Evolutionary conservation across 2,888 invertebrate genomes (phyloP).

Genomic region (Rhagonycha fulva): DNA sequence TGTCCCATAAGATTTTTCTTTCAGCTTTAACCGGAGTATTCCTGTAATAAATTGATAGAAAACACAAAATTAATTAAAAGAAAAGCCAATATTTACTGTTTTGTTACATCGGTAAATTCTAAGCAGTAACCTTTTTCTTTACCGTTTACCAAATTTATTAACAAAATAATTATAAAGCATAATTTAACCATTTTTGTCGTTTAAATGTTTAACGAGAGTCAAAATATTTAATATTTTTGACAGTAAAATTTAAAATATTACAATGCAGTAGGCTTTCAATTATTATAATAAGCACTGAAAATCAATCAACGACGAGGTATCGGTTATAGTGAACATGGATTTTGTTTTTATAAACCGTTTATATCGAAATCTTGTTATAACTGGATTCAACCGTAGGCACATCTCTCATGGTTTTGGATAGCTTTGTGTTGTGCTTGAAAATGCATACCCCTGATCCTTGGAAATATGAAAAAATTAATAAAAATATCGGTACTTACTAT

Average conservation of each 20-base stretch:
- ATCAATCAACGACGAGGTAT: too few species aligned
- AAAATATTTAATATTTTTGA: neutral
- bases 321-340: too few species aligned
- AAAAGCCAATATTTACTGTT: neutral
- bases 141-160: neutral
- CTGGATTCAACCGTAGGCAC: too few species aligned
- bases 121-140: neutral
- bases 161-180: neutral
- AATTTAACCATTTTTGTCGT: neutral
- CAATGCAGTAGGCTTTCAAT: too few species aligned
- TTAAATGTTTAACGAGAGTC: neutral
- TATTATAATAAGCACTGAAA: too few species aligned
- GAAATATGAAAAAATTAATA: too few species aligned
- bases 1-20: neutral
- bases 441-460: too few species aligned
- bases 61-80: neutral
- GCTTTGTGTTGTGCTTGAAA: too few species aligned
- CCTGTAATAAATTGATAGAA: neutral
- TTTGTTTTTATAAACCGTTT: too few species aligned
- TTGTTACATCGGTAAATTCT: fast-evolving
- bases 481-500: too few species aligned
- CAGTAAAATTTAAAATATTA: neutral
- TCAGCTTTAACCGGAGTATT: neutral
- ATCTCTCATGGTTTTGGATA: too few species aligned
- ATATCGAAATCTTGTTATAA: too few species aligned